Conservation (phyloP, 2,888 invertebrate species). For the Chirona hameri region DNA sequence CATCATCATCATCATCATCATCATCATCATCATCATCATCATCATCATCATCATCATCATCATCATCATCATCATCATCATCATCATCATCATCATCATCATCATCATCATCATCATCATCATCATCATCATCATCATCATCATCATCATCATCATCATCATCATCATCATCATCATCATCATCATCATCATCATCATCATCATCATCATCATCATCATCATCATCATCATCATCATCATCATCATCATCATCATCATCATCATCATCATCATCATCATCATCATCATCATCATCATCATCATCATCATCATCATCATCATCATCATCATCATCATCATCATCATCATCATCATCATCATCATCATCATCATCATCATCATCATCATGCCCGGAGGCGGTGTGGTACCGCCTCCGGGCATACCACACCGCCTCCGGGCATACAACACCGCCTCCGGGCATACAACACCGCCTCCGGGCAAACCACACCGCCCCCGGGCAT, state of each 20-base stretch:
- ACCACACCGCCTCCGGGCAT: no score
- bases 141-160: slow-evolving; percentile 6
- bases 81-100: not conserved
- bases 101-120: not conserved
- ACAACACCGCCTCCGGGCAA: no score
- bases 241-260: not conserved
- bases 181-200: not conserved
- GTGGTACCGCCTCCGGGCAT: no score
- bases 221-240: not conserved
- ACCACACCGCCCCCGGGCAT: no score
- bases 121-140: not conserved
- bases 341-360: not conserved
- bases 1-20: slow-evolving; percentile 1
- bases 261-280: not conserved
- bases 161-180: not conserved
- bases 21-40: not conserved
- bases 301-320: not conserved
- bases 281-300: not conserved
- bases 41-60: slow-evolving; percentile 7
- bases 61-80: slow-evolving; percentile 12
- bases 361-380: slow-evolving; percentile 14
- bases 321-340: slow-evolving; percentile 1
- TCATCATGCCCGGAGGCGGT: no score
- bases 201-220: not conserved
- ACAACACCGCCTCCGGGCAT: no score